Evolutionary conservation across 2,888 invertebrate species (phyloP).

Genomic region (Trachelus iudaicus): DNA sequence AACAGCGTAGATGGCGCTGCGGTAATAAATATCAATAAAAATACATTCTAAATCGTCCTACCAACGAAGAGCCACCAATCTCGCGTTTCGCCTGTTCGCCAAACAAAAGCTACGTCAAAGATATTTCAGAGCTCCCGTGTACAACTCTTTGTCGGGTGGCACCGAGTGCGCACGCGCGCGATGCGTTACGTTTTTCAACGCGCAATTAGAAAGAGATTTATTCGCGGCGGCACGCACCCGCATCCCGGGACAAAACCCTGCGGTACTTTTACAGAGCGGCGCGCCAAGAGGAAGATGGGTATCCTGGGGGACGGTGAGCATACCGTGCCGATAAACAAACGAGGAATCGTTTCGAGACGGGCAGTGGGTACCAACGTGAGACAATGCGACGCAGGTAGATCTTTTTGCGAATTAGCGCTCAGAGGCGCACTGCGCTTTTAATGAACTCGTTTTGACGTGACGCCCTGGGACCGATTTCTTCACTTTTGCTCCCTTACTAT

Average conservation of each 20-base stretch:
- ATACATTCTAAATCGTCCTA: slow-evolving; percentile 19
- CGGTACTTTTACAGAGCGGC: slow-evolving; percentile 3
- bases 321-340: slow-evolving; percentile 21
- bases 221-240: slow-evolving; percentile 49
- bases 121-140: too few species aligned
- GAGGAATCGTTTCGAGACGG: slow-evolving; percentile 10
- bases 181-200: slow-evolving; percentile 48
- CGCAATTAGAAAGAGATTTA: slow-evolving; percentile 63
- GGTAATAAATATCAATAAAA: slow-evolving; percentile 55
- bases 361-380: slow-evolving; percentile 32
- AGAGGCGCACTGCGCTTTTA: slow-evolving; percentile 46
- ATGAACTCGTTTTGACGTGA: slow-evolving; percentile 60
- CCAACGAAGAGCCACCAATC: too few species aligned
- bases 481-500: slow-evolving; percentile 6
- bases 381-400: slow-evolving; percentile 34
- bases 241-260: slow-evolving; percentile 7
- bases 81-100: too few species aligned
- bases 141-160: slow-evolving; percentile 54
- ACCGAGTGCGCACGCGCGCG: slow-evolving; percentile 33
- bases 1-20: too few species aligned
- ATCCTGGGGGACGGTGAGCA: slow-evolving; percentile 11
- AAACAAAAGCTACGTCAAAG: too few species aligned
- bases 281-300: slow-evolving; percentile 12
- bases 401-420: slow-evolving; percentile 27
- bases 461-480: slow-evolving; percentile 31